Conservation (phyloP, 2,888 invertebrate species). For the Carpatolechia fugitivella region DNA sequence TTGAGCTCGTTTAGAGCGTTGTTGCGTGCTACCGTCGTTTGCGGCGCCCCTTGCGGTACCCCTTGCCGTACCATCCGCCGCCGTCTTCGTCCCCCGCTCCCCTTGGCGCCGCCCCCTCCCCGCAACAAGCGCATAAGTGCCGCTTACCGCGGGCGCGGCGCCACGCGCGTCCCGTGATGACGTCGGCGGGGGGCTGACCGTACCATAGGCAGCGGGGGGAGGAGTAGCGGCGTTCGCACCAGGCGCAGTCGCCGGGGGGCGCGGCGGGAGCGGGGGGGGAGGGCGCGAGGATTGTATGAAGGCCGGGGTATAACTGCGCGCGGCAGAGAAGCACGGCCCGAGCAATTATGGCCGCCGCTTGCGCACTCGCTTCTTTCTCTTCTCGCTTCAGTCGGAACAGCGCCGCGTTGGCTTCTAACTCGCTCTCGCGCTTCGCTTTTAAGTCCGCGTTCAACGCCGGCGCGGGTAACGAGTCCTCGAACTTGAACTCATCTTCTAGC, state of each 20-base stretch:
- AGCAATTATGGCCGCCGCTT: slow-evolving; percentile 66
- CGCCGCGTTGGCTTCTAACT: slow-evolving; percentile 20
- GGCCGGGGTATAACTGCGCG: slow-evolving; percentile 76
- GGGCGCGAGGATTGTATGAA: slow-evolving; percentile 80
- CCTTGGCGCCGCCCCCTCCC: slow-evolving; percentile 37
- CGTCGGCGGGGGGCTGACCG: slow-evolving; percentile 63
- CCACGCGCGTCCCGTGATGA: slow-evolving; percentile 35
- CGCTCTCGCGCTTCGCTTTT: slow-evolving; percentile 20
- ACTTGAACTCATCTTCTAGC: not conserved
- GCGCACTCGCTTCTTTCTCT: slow-evolving; percentile 35
- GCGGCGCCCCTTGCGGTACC: slow-evolving; percentile 86
- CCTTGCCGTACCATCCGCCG: slow-evolving; percentile 92
- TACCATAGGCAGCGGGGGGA: slow-evolving; percentile 67
- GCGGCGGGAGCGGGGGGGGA: slow-evolving; percentile 65
- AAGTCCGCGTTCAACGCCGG: too few species aligned
- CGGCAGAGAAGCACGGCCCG: slow-evolving; percentile 71
- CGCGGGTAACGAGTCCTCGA: too few species aligned
- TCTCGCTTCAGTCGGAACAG: slow-evolving; percentile 23
- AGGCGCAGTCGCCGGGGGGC: slow-evolving; percentile 44
- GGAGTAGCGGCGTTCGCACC: slow-evolving; percentile 49
- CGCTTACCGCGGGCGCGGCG: slow-evolving; percentile 61
- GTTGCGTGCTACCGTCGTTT: slow-evolving; percentile 60
- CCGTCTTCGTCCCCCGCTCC: slow-evolving; percentile 39
- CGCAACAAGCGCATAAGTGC: slow-evolving; percentile 85
- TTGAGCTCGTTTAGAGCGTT: too few species aligned